phyloP scores from a whole-genome alignment of 2,888 invertebrate species.

The Plagodis pulveraria region DNA sequence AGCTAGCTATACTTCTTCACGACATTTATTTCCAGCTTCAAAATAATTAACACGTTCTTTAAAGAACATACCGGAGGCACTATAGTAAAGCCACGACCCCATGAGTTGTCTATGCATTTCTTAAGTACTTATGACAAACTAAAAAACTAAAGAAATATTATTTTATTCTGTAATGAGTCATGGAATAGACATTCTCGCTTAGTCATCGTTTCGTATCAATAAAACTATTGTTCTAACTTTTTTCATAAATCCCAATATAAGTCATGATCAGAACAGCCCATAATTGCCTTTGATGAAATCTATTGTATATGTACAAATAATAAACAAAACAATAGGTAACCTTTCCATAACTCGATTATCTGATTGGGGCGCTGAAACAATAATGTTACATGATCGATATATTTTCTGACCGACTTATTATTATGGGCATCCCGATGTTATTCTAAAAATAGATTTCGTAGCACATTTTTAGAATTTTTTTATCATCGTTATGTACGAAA shows the following conservation, averaged over 20 bases:
- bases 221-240: constrained; percentile 10
- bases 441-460: neutral
- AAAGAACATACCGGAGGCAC: no score
- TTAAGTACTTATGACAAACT: neutral
- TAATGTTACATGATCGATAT: constrained; percentile 20
- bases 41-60: no score
- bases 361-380: constrained; percentile 19
- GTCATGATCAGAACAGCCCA: constrained; percentile 13
- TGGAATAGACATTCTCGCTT: neutral
- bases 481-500: no score
- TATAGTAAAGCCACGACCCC: no score
- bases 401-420: constrained; percentile 10
- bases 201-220: constrained; percentile 3
- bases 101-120: no score
- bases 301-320: constrained; percentile 23
- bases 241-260: constrained; percentile 15
- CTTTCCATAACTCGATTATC: constrained; percentile 27
- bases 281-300: constrained; percentile 21
- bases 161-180: neutral
- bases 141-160: neutral
- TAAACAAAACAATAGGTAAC: constrained; percentile 25
- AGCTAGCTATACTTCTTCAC: no score
- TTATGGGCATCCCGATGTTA: neutral
- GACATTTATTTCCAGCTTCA: no score
- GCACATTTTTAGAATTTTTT: no score